Evolutionary conservation across 2,888 invertebrate species (phyloP).

Genomic region (Pemphredon lugubris): DNA sequence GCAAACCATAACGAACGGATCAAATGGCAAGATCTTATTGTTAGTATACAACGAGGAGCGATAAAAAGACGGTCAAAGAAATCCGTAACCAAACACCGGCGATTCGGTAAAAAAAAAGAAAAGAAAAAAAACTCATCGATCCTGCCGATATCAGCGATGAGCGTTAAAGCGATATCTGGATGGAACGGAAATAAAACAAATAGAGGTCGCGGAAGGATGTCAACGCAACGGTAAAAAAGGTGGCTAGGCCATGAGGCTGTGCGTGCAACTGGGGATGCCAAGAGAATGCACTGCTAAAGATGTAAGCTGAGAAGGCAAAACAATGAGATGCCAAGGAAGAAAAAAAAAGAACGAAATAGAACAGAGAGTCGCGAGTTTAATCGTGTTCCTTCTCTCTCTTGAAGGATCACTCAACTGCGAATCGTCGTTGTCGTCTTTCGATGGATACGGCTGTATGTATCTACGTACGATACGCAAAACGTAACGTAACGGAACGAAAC

Average conservation of each 20-base stretch:
- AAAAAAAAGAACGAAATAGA: background rate
- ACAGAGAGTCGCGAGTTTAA: background rate
- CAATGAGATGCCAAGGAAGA: constrained; percentile 14
- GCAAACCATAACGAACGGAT: no score
- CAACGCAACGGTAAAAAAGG: constrained; percentile 43
- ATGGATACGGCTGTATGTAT: background rate
- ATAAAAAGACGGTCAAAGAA: no score
- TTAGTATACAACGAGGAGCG: no score
- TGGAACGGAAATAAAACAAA: constrained; percentile 24
- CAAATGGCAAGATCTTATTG: no score
- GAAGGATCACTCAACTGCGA: no score
- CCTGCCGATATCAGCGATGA: background rate
- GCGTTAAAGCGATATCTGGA: background rate
- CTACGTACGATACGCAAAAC: background rate
- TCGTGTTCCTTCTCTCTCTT: no score
- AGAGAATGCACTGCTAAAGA: constrained; percentile 37
- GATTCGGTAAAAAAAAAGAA: no score
- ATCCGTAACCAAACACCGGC: no score
- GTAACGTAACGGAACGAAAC: background rate
- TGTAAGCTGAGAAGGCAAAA: constrained; percentile 41
- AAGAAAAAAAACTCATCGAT: no score
- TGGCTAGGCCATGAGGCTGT: constrained; percentile 75
- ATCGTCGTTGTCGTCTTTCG: background rate
- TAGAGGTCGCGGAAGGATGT: constrained; percentile 34
- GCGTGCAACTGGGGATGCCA: constrained; percentile 58